Evolutionary conservation across 2,888 invertebrate species (phyloP).

Genomic region (Caenorhabditis sulstoni): DNA sequence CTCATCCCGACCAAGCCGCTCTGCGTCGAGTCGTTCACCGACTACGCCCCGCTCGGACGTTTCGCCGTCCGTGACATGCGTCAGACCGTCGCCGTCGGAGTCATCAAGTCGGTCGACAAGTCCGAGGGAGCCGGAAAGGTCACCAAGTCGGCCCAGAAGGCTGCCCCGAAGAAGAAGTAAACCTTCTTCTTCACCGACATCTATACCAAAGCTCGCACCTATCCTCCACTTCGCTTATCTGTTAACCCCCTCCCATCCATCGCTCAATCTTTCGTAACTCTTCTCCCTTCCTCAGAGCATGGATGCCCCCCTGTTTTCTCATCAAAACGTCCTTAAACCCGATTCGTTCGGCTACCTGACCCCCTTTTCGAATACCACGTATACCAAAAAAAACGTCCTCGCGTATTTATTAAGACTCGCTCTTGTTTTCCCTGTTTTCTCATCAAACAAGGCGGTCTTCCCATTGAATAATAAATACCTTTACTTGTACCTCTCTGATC

Average conservation of each 20-base stretch:
- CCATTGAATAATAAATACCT: constrained; percentile 49
- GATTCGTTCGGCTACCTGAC: constrained; percentile 12
- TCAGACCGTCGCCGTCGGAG: constrained; percentile 89
- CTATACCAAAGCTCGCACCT: constrained; percentile 3
- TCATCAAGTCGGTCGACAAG: constrained; percentile 87
- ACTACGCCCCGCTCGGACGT: constrained; percentile 95
- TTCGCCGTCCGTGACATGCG: constrained; percentile 99
- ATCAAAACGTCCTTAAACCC: constrained; percentile 16
- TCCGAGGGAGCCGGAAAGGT: constrained; percentile 90
- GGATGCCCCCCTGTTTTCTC: constrained; percentile 48
- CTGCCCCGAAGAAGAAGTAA: constrained; percentile 81
- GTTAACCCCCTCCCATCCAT: constrained; percentile 61
- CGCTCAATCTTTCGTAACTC: constrained; percentile 21
- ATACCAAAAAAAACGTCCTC: constrained; percentile 3
- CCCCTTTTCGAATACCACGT: constrained; percentile 13
- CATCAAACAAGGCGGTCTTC: constrained; percentile 48
- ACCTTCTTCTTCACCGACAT: constrained; percentile 7
- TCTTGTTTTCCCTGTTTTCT: constrained; percentile 26
- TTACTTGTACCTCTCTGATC: constrained; percentile 51
- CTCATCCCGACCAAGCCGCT: constrained; percentile 95
- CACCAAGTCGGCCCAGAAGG: constrained; percentile 99
- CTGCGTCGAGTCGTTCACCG: constrained; percentile 98
- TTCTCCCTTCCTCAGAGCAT: constrained; percentile 25
- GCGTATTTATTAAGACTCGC: constrained; percentile 52
- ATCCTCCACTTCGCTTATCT: constrained; percentile 38